Evolutionary conservation across 2,797 vertebrate genomes (phyloP), one percentile per base, ranked within the genome.

Genomic region (Lagocephalus sceleratus): DNA sequence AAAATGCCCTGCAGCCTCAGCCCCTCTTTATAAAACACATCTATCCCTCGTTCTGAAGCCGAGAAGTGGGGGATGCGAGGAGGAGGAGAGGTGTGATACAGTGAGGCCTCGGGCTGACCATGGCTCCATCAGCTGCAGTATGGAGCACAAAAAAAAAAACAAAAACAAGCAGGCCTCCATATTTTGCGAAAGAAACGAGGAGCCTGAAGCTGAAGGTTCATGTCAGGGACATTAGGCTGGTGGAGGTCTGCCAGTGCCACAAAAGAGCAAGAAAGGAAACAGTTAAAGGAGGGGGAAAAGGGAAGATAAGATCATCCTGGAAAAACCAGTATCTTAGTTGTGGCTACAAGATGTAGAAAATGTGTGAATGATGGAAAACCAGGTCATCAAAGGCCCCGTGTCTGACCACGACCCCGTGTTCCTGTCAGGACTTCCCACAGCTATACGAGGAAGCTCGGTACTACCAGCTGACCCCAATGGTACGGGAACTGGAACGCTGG

Each of bases 401-500:
- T 5, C n/a, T 6, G 5, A 17, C 14, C n/a, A 3, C 17, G 5
- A 16, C 6, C 35, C 38, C 22, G 3, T 53, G 3, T 53, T 20
- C 20, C 29, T 11, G 2, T 5, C 82, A 96, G 94, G 94, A 95
- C 80, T 95, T 95, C 78, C 88, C 89, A 59, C 90, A 94, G 81
- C 90, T 96, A 54, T 95, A 94, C 14, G 94, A 96, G 88, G 94
- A 96, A 88, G 94, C 94, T 0, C 92, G 92, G 6, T 96, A 90
- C 84, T 96, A 95, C 87, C 94, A 96, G 88, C 91, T 95, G 76
- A 91, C 91, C 49, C 93, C 93, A 21, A 95, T 96, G 94, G 91
- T 95, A 17, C 92, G 93, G 1, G 94, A 95, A 84, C 85, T 96
- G 41, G 94, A 96, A 68, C 91, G 93, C 50, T 96, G 94, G 94